phyloP scores from a whole-genome alignment of 2,797 vertebrate species.

The Sardinella longiceps region DNA sequence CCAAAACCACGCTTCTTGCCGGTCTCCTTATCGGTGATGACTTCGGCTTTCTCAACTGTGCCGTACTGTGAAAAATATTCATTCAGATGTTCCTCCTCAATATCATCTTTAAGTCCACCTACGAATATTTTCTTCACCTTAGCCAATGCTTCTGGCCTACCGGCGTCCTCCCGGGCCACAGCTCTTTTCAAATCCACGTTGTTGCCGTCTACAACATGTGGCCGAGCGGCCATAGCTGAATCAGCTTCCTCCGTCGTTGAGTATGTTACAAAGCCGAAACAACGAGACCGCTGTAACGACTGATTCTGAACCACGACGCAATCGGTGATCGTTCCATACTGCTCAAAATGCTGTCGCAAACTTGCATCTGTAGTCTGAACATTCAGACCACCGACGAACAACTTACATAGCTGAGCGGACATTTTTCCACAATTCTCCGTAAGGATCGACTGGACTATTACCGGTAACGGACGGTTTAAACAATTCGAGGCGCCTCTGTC shows the following conservation, averaged over 20 bases:
- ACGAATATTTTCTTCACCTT: constrained; percentile 86
- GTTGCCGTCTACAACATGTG: constrained; percentile 81
- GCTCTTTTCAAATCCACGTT: constrained; percentile 84
- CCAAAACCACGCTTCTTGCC: constrained; percentile 84
- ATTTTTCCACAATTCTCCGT: constrained; percentile 54
- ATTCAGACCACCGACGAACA: constrained; percentile 83
- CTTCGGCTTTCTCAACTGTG: constrained; percentile 80
- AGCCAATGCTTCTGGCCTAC: constrained; percentile 79
- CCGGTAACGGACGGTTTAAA: constrained; percentile 25
- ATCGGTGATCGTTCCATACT: constrained; percentile 81
- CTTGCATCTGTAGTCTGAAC: constrained; percentile 83
- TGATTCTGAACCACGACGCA: constrained; percentile 83
- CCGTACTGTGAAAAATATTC: constrained; percentile 83
- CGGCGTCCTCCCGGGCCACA: constrained; percentile 83
- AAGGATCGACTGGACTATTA: constrained; percentile 5
- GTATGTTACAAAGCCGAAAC: constrained; percentile 84
- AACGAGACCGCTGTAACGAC: constrained; percentile 81
- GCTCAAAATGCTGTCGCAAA: constrained; percentile 81
- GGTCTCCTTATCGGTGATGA: constrained; percentile 81
- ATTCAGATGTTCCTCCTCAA: constrained; percentile 78
- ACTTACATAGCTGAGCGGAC: constrained; percentile 80
- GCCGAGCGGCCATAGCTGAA: constrained; percentile 81
- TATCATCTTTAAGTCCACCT: constrained; percentile 80
- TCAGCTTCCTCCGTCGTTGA: constrained; percentile 81
- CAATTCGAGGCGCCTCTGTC: constrained; percentile 20